Evolutionary conservation across 2,113 vertebrate species (phyloP).

Genomic region (Azemiops feae): DNA sequence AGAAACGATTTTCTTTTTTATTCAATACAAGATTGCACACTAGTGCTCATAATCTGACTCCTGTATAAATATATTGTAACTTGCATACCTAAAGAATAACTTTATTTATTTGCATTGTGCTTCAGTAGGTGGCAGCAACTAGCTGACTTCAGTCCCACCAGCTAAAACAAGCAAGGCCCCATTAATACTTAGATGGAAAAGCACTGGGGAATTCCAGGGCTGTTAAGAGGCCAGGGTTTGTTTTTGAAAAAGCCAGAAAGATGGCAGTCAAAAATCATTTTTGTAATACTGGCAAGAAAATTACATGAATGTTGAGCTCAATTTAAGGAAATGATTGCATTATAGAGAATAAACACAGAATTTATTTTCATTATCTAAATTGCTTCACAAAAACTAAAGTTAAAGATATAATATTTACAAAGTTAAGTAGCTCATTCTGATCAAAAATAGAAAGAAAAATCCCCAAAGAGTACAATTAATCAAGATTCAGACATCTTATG

Average conservation of each 20-base stretch:
- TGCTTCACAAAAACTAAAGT: neutral
- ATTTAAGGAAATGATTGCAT: too few relatives aligned
- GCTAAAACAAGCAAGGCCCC: neutral
- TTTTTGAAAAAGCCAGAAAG: too few relatives aligned
- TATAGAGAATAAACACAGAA: too few relatives aligned
- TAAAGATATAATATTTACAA: neutral
- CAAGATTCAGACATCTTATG: neutral
- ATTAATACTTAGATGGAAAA: neutral
- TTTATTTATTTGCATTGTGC: neutral
- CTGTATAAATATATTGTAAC: conserved; percentile 33
- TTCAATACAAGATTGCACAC: neutral
- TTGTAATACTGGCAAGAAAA: too few relatives aligned
- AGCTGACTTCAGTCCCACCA: neutral
- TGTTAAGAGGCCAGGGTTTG: too few relatives aligned
- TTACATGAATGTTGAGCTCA: neutral
- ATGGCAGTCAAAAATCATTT: too few relatives aligned
- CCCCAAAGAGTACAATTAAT: neutral
- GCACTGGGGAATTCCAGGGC: too few relatives aligned
- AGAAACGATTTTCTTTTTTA: accelerated
- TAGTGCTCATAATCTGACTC: neutral
- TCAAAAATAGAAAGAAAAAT: neutral
- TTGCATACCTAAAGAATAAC: neutral
- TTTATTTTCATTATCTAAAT: too few relatives aligned
- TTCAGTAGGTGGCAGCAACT: neutral
- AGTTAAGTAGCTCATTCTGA: neutral